These are phyloP conservation scores for Spicauda simplicius DNA, from an alignment of 2,888 invertebrate species.

Conservation along the genomic window DNA sequence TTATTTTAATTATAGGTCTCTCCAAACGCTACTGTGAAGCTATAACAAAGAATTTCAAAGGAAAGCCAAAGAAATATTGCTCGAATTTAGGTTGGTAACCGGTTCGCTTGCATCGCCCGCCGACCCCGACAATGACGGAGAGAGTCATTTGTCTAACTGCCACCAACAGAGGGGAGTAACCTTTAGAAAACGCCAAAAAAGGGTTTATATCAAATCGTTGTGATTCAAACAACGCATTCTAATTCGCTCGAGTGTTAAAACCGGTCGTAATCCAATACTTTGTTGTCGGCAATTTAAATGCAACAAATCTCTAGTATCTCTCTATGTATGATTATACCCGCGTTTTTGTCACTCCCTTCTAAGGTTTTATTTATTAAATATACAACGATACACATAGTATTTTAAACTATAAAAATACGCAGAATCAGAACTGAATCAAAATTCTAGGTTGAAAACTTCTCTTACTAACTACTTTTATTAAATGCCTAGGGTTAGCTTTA, in stretches of 20 bases:
- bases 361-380: too few species aligned
- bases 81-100: slow-evolving; percentile 34
- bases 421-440: too few species aligned
- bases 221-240: slow-evolving; percentile 38
- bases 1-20: slow-evolving; percentile 11
- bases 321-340: background rate
- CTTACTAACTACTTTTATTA: background rate
- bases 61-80: slow-evolving; percentile 18
- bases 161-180: slow-evolving; percentile 50
- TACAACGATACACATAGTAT: too few species aligned
- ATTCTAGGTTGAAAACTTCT: too few species aligned
- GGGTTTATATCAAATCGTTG: slow-evolving; percentile 42
- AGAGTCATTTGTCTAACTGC: slow-evolving; percentile 60
- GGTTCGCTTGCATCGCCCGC: slow-evolving; percentile 30
- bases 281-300: slow-evolving; percentile 62
- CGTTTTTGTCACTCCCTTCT: background rate
- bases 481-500: background rate
- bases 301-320: slow-evolving; percentile 56
- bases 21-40: slow-evolving; percentile 1
- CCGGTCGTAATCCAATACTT: slow-evolving; percentile 54
- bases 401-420: too few species aligned
- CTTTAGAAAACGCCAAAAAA: slow-evolving; percentile 43
- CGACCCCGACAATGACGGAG: slow-evolving; percentile 38
- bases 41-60: slow-evolving; percentile 1
- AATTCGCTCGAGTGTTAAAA: slow-evolving; percentile 29